These are phyloP conservation scores for Macropus fuliginosus DNA, from an alignment of 2,797 vertebrate genomes.

Conservation along the genomic window DNA sequence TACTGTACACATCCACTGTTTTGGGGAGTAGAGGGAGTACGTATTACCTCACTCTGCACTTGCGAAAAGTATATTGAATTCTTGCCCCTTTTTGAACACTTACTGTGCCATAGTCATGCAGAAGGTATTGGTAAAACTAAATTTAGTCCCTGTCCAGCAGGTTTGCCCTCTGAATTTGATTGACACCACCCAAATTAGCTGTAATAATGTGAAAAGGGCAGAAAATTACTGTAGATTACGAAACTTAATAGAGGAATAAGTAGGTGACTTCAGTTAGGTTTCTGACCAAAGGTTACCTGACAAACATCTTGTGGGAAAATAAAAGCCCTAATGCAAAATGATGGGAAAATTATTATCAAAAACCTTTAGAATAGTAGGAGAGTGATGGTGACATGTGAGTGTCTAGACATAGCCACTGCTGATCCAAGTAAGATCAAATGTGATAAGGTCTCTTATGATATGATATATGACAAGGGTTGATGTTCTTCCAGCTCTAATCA, in stretches of 20 bases:
- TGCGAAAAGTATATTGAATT: neutral
- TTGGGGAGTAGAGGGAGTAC: neutral
- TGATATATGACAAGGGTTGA: neutral
- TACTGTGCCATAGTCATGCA: neutral
- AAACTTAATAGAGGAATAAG: conserved; percentile 8
- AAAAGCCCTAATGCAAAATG: neutral
- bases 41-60: neutral
- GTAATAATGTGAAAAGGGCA: neutral
- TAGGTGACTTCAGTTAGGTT: neutral
- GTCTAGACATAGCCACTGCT: neutral
- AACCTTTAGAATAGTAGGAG: neutral
- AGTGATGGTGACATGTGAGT: neutral
- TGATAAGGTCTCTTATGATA: neutral
- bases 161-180: neutral
- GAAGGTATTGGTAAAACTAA: conserved; percentile 27
- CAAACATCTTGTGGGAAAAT: neutral
- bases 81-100: neutral
- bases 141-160: neutral
- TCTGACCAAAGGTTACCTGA: neutral
- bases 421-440: conserved; percentile 16
- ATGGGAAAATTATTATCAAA: neutral
- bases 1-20: neutral
- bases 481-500: neutral
- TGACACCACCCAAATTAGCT: neutral
- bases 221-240: neutral